Percentiles rank a stretch among this genome's conserved stretches.
phyloP scores from a whole-genome alignment of 2,888 invertebrate genomes.

The Melanophora roralis region DNA sequence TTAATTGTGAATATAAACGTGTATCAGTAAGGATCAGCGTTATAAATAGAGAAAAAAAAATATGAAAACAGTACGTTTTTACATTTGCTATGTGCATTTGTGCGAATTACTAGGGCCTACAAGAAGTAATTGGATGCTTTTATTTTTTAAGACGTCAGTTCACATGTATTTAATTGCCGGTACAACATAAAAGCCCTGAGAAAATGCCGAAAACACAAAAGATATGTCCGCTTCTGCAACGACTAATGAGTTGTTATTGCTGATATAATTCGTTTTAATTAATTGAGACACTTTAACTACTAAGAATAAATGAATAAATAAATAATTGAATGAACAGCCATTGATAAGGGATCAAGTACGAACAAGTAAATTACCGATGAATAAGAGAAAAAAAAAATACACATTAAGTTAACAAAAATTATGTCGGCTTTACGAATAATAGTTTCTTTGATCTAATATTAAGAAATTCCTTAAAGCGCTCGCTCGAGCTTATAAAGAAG shows the following conservation, averaged over 20 bases:
- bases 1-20: no score
- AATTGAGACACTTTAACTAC: constrained; percentile 63
- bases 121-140: constrained; percentile 65
- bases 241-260: constrained; percentile 2
- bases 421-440: not conserved
- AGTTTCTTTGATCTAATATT: no score
- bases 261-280: constrained; percentile 64
- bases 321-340: constrained; percentile 27
- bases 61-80: no score
- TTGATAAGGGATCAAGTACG: constrained; percentile 28
- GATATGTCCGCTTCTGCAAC: not conserved
- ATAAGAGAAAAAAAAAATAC: no score
- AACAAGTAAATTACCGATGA: constrained; percentile 22
- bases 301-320: not conserved
- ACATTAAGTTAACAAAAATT: not conserved
- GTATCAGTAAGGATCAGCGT: no score
- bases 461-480: no score
- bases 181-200: constrained; percentile 43
- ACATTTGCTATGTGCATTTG: not conserved
- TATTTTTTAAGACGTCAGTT: constrained; percentile 43
- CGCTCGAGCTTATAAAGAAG: no score
- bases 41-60: no score
- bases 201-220: constrained; percentile 38
- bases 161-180: constrained; percentile 47
- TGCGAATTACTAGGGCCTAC: constrained; percentile 30